Evolutionary conservation across 2,113 vertebrate species (phyloP), one percentile per base, ranked within the genome.

Genomic region (Cyprinus carpio): DNA sequence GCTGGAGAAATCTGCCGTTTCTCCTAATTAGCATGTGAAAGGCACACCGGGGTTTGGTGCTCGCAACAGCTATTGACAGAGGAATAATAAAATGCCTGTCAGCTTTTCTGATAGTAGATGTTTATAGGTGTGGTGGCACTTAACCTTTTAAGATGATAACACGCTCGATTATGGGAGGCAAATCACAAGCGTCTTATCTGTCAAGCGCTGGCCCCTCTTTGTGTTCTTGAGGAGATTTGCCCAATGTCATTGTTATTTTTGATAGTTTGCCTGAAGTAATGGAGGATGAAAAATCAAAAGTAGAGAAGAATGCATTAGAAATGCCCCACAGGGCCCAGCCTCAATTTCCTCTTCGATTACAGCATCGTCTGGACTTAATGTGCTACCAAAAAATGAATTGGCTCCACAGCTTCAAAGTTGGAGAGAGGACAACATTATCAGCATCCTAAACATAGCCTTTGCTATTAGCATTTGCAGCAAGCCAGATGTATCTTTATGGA

Each of bases 21-120:
- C 69, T 88, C 51, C 83, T 85, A 56, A 76, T 88, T 87, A 87
- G 81, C 72, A 64, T 67, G 46, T 49, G 82, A 64, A 56, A 71
- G 58, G 79, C 75, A 58, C 75, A 58, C 77, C 13, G 23, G 77
- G 81, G 74, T 51, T 72, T 51, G 37, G 69, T 18, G 82, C 87
- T 86, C 67, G 15, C 79, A 62, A 34, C 71, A 31, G 20, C 79
- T 85, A 49, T 69, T 87, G 87, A 83, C 75, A 51, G 87, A 88
- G 80, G 75, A 88, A 89, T 89, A 89, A 88, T 85, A 88, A 89
- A 83, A 83, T 88, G 82, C 84, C 82, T 84, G 75, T 89, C 82
- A 85, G 75, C 37, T 82, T 83, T 85, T 31, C 60, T 75, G 85
- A 80, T 85, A 85, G 71, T 82, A 82, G 71, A 82, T 84, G 88